Evolutionary conservation across 2,797 vertebrate genomes (phyloP).

Genomic region (Amphiprion clarkii): DNA sequence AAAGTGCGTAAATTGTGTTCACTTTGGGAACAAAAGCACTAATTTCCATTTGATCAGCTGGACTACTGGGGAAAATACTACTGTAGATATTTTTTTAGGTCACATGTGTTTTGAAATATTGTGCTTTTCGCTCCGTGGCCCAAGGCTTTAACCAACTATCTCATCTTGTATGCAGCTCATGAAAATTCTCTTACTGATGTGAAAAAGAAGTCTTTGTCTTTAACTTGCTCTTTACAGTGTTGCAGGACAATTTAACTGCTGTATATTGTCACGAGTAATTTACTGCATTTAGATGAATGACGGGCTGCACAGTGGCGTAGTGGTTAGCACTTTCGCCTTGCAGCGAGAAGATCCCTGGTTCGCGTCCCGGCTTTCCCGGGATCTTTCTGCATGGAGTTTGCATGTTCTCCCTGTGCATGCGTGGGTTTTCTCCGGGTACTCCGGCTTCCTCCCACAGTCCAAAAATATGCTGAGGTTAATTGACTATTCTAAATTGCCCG

Average conservation of each 20-base stretch:
- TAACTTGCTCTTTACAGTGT: constrained; percentile 30
- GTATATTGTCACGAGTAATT: neutral
- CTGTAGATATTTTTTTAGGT: constrained; percentile 20
- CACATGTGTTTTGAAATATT: constrained; percentile 33
- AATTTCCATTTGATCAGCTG: constrained; percentile 32
- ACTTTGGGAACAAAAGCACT: constrained; percentile 19
- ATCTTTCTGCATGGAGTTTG: too few species aligned
- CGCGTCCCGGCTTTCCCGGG: too few species aligned
- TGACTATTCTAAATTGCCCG: too few species aligned
- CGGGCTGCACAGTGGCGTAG: too few species aligned
- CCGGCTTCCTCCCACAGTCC: too few species aligned
- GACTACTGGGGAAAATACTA: constrained; percentile 24
- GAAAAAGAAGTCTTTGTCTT: constrained; percentile 23
- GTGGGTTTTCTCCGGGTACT: too few species aligned
- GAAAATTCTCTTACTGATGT: constrained; percentile 21
- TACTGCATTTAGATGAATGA: constrained; percentile 2
- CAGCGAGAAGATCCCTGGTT: too few species aligned
- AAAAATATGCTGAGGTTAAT: too few species aligned
- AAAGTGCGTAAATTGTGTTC: constrained; percentile 26
- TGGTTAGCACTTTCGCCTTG: too few species aligned
- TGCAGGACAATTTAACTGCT: constrained; percentile 9
- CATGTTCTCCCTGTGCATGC: too few species aligned
- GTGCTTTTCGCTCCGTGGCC: constrained; percentile 31
- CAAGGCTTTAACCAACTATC: constrained; percentile 35
- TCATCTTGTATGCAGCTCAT: constrained; percentile 44